Conservation (phyloP, 2,113 vertebrate species). For the Alaudala cheleensis region DNA sequence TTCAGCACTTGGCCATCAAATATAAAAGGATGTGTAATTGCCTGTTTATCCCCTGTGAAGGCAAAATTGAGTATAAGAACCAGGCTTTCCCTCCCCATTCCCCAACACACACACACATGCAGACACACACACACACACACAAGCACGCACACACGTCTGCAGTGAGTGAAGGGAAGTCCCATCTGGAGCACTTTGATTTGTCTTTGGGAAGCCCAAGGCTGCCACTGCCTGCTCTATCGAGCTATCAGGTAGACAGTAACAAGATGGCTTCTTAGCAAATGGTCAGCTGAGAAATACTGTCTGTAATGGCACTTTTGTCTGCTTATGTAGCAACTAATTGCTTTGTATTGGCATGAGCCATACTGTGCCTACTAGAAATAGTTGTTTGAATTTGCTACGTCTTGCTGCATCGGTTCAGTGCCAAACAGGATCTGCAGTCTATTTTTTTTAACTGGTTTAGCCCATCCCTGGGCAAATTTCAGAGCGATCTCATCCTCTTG, state of each 20-base stretch:
- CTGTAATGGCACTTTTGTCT: conserved; percentile 39
- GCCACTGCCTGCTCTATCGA: conserved; percentile 58
- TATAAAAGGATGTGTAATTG: conserved; percentile 93
- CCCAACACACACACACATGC: conserved; percentile 25
- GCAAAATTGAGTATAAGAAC: conserved; percentile 83
- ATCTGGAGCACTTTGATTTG: conserved; percentile 58
- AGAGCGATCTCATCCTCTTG: neutral
- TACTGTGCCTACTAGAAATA: neutral
- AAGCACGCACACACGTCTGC: neutral
- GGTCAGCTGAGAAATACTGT: conserved; percentile 67
- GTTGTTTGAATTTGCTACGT: neutral
- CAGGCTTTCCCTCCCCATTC: conserved; percentile 70
- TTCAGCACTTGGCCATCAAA: conserved; percentile 89
- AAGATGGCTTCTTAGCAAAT: conserved; percentile 80
- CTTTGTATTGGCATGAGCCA: conserved; percentile 46
- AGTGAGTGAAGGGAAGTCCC: conserved; percentile 49
- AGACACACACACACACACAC: neutral
- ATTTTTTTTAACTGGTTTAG: neutral
- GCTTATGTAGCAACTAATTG: conserved; percentile 67
- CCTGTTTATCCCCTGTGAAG: conserved; percentile 93
- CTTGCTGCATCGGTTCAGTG: neutral
- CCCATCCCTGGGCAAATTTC: neutral
- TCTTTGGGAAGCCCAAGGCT: conserved; percentile 73
- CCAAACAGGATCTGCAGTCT: neutral
- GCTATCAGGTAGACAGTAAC: conserved; percentile 73